Base-by-base conservation (phyloP, 2,888 invertebrate genomes). In the Ariolimax columbianus region DNA sequence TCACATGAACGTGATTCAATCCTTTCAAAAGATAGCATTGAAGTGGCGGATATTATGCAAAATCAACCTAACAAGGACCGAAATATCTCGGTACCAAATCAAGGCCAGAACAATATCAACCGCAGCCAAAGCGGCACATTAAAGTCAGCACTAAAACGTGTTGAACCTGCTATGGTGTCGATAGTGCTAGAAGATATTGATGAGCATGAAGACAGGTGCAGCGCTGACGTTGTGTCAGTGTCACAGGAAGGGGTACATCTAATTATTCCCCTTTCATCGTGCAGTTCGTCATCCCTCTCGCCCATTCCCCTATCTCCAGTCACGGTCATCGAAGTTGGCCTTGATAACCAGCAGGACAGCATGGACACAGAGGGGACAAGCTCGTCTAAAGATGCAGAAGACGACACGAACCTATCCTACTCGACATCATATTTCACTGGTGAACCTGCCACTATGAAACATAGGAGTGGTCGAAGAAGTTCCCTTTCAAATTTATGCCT, bases 341-440 rank as follows among this genome's bases (percentile, higher is more conserved):
- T 93, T n/a, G 93, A 93, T 87, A 93, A 92, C 86, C 91, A 91
- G 83, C 90, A 90, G 81, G 92, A 93, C 83, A 90, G 90, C 81
- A 51, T 92, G 7, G 92, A 92, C 51, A 87, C 88, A 0, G 91
- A 91, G 38, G 85, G 87, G 14, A 87, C 86, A n/a, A 51, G 78
- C 38, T 88, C 81, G 40, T 88, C 88, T 36, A 86, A 78, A 47
- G 88, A 88, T 9, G 82, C 51, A 36, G 87, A 86, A 59, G 86
- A 78, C 33, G 78, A 87, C n/a, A n/a, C n/a, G n/a, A 77, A 82
- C 36, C 55, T 55, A 26, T n/a, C 17, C 17, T 3, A 72, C 47
- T 19, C 51, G 4, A n/a, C 51, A 33, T 6, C 63, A 9, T 55
- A 63, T 17, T 75, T 40, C 11, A 23, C 59, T 40, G 38, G 23